Conservation (phyloP, 2,888 invertebrate genomes). For the Bombyx huttoni region DNA sequence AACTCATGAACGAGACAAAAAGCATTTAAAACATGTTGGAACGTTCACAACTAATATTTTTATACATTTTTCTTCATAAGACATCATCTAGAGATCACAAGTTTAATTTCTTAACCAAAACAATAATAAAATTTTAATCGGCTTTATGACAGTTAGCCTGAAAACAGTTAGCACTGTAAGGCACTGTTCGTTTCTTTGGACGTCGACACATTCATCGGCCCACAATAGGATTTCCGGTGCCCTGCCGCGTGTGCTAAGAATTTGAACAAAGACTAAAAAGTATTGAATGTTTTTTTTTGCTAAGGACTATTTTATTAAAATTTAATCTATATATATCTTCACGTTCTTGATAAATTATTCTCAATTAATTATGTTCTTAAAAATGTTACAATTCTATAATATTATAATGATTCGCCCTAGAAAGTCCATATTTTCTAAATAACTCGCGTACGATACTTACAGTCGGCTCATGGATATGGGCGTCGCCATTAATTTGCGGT, state of each 20-base stretch:
- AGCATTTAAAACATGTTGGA: too few relatives aligned
- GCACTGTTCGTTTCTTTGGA: background rate
- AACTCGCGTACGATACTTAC: constrained; percentile 33
- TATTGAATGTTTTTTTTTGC: background rate
- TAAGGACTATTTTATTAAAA: too few relatives aligned
- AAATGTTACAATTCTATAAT: too few relatives aligned
- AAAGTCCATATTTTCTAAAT: background rate
- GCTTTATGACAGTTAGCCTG: background rate
- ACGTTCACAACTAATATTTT: too few relatives aligned
- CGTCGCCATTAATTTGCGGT: constrained; percentile 82
- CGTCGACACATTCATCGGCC: background rate
- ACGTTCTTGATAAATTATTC: too few relatives aligned
- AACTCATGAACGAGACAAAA: too few relatives aligned
- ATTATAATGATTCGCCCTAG: too few relatives aligned
- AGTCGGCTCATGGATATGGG: constrained; percentile 72
- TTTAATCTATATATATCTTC: too few relatives aligned
- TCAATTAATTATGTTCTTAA: too few relatives aligned
- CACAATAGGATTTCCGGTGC: background rate
- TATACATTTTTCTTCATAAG: too few relatives aligned
- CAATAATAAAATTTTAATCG: background rate
- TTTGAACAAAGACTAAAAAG: background rate
- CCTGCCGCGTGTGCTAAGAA: background rate
- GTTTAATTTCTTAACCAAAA: too few relatives aligned
- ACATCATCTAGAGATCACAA: too few relatives aligned
- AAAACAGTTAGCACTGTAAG: background rate